Evolutionary conservation across 1,140 invertebrate genomes (phyloP).

Genomic region (Drosophila dunni): DNA sequence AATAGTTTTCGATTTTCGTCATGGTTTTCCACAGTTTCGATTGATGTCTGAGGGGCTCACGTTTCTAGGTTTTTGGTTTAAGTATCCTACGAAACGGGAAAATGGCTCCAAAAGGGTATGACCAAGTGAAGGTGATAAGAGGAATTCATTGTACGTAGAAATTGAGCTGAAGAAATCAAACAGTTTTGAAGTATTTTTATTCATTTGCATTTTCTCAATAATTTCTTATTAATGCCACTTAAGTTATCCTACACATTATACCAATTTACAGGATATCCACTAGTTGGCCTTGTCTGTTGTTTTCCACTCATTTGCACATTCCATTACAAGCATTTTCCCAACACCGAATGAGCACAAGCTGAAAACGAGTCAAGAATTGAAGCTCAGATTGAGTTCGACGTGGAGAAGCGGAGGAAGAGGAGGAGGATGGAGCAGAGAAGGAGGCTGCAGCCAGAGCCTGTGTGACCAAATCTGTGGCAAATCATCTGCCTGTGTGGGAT

Average conservation of each 20-base stretch:
- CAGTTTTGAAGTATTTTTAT: too few species aligned
- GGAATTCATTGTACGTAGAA: too few species aligned
- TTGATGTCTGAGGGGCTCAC: conserved; percentile 75
- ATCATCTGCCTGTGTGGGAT: conserved; percentile 23
- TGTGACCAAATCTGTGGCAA: conserved; percentile 35
- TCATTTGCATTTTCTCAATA: too few species aligned
- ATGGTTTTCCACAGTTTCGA: conserved; percentile 53
- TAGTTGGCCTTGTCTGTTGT: neutral
- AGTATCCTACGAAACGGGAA: conserved; percentile 49
- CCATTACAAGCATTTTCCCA: conserved; percentile 70
- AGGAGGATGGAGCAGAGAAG: neutral
- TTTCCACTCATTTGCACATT: conserved; percentile 43
- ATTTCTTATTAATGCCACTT: too few species aligned
- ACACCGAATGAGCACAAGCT: conserved; percentile 65
- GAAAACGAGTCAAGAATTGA: conserved; percentile 18
- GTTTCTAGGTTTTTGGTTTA: conserved; percentile 29
- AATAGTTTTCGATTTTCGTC: conserved; percentile 76
- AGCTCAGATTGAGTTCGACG: neutral
- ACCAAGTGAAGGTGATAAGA: too few species aligned
- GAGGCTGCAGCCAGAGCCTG: conserved; percentile 15
- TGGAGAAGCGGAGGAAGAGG: neutral
- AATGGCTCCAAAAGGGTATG: neutral
- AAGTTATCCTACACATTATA: too few species aligned
- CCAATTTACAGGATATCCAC: conserved; percentile 20
- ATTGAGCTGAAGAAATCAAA: too few species aligned